Base-by-base conservation (phyloP, 1,140 invertebrate genomes). In the Drosophila malerkotliana region DNA sequence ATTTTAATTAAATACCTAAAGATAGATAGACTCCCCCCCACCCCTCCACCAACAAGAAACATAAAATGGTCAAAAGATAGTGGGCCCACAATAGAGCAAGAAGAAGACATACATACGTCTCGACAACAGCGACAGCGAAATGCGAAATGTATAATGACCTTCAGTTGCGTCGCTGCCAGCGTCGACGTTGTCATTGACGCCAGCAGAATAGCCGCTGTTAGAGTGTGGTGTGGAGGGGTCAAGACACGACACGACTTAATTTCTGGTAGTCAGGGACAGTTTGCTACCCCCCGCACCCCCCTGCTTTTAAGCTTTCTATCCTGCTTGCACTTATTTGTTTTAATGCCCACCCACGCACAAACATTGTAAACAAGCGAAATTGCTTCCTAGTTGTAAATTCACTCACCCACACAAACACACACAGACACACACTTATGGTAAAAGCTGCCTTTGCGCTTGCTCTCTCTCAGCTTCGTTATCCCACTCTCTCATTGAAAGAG, bases 101-200 rank as follows among this genome's bases (percentile, higher is more conserved):
- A 48, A 37, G 21, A 18, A 32, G 39, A 45, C 14, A 18, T 18
- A n/a, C 4, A 18, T 18, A 21, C 6, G 44, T 3, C 44, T 14
- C 44, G 44, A 10, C 14, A 21, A 10, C 14, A 21, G 18, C 21
- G 21, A 21, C 12, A 49, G 18, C 24, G 60, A 74, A 74, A 72
- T 74, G 30, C 60, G 60, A 74, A 74, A 74, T 74, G 71, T 73
- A 66, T 90, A 90, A 90, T 90, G 87, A 90, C 88, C 88, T 90
- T 90, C 88, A 90, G 88, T 67, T 69, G 77, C 81, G 77, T 61
- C 66, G 61, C 63, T 64, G 63, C 28, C 47, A 10, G 26, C 32
- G 66, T 62, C 66, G 47, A 37, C 63, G 57, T 63, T 45, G 48
- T 44, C 54, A 53, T 48, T 57, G 53, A 49, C 51, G 58, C 52